Base-by-base conservation (phyloP, 1,140 invertebrate genomes). In the Trichogramma pretiosum region DNA sequence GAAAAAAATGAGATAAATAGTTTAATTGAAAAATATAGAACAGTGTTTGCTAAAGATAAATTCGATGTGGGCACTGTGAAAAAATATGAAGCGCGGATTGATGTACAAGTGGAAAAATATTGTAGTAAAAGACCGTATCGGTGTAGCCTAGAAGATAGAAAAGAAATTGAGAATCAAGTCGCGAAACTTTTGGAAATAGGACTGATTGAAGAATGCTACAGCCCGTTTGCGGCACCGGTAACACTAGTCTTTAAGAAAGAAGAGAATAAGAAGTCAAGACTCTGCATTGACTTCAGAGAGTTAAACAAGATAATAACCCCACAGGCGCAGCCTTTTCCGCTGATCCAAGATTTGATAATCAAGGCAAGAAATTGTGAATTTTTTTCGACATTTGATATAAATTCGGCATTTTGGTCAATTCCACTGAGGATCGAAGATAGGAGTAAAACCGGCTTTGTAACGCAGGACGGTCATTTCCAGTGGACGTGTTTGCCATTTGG, bases 31-130 rank as follows among this genome's bases (percentile, higher is more conserved):
- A 24, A 49, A 51, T 46, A 54, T 33, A 50, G 47, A 11, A 18
- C 34, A 2, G 11, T 50, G 7, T 50, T 54, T 41, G 48, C 52
- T 21, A 50, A 45, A 52, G 26, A 49, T 35, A 55, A 52, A 43
- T 52, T 51, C 14, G 46, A 52, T 13, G 24, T 51, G 5, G 46
- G 49, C 1, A 52, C 46, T 16, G 38, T 52, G 0, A 51, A 24
- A 38, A 35, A 47, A 9, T 51, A 51, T 17, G 48, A 54, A 41
- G 53, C 48, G 1, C 9, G 33, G 24, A 50, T 54, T 1, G 52
- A 54, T 13, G 18, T 50, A 32, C 9, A 40, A 43, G 16, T 48
- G 5, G 44, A 46, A 1, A 28, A 38, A 39, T 46, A 46, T 38
- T 38, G 16, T 13, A 21, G 44, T 0, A 46, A 46, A 21, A 38